A percentile compares a stretch with the other conserved stretches of the same genome.
Conservation (phyloP, 2,113 vertebrate genomes). For the Thryonomys swinderianus region DNA sequence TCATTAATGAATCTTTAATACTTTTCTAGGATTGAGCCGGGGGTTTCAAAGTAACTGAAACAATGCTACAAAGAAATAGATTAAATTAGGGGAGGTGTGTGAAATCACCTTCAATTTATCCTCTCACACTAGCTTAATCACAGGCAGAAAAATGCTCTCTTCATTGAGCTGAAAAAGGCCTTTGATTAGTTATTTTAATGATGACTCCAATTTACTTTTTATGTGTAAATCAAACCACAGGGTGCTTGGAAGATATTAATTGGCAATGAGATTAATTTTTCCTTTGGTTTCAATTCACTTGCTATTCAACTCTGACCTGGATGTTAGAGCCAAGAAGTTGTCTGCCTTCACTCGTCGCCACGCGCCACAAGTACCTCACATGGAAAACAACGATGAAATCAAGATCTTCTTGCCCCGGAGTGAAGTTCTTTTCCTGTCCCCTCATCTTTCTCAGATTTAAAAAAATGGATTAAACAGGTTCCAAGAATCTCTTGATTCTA, state of each 20-base stretch:
- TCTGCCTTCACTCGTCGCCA: neutral
- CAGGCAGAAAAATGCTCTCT: conserved; percentile 50
- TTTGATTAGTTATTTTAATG: conserved; percentile 72
- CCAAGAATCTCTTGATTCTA: neutral
- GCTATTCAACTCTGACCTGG: neutral
- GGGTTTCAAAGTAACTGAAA: conserved; percentile 59
- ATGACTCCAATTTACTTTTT: conserved; percentile 67
- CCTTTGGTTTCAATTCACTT: conserved; percentile 59
- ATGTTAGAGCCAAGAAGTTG: neutral
- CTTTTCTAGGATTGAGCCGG: conserved; percentile 8
- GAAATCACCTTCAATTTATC: conserved; percentile 31
- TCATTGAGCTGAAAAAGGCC: conserved; percentile 61
- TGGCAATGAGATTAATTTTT: conserved; percentile 54
- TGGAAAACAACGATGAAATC: neutral
- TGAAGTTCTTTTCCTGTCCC: neutral
- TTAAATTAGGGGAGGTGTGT: conserved; percentile 44
- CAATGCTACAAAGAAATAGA: conserved; percentile 49
- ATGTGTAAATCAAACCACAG: conserved; percentile 66
- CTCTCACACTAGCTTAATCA: conserved; percentile 63
- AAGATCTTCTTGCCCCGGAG: neutral
- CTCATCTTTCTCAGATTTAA: neutral
- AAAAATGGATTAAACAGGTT: neutral
- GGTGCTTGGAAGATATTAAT: conserved; percentile 67
- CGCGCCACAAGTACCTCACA: neutral
- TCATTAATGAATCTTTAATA: conserved; percentile 37